Conservation (phyloP, 1,140 invertebrate genomes). For the Rhopalosiphum padi region DNA sequence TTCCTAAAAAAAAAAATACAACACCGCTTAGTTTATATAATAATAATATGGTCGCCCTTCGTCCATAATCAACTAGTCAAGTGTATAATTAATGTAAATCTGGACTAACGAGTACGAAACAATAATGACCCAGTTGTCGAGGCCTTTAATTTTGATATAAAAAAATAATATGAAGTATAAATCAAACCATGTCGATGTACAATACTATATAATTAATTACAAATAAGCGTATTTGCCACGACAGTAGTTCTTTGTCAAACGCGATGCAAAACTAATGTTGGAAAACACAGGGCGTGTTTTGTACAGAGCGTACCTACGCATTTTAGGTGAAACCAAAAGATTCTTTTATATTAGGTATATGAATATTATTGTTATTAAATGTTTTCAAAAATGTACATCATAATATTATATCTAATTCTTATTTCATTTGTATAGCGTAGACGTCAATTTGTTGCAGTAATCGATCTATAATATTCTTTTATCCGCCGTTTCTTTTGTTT, state of each 20-base stretch:
- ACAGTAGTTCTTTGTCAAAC: background rate
- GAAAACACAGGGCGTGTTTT: background rate
- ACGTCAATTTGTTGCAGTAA: background rate
- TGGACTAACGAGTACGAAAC: background rate
- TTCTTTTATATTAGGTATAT: background rate
- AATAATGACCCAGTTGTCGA: background rate
- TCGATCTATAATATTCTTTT: background rate
- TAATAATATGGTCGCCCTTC: background rate
- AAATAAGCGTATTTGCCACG: background rate
- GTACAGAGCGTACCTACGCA: no score
- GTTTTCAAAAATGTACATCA: background rate
- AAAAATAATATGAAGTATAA: background rate
- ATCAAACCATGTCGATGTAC: background rate
- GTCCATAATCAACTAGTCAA: background rate
- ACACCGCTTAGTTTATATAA: no score
- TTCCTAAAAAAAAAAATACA: background rate
- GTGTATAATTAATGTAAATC: slow-evolving; percentile 8
- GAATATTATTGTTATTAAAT: background rate
- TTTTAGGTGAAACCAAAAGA: background rate
- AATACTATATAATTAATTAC: background rate
- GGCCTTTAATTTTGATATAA: background rate
- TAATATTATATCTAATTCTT: background rate
- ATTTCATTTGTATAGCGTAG: background rate
- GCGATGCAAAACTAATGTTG: background rate
- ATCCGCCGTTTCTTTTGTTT: slow-evolving; percentile 24